These are phyloP conservation scores for Drosophila atripex DNA, from an alignment of 2,888 invertebrate genomes.

Conservation along the genomic window DNA sequence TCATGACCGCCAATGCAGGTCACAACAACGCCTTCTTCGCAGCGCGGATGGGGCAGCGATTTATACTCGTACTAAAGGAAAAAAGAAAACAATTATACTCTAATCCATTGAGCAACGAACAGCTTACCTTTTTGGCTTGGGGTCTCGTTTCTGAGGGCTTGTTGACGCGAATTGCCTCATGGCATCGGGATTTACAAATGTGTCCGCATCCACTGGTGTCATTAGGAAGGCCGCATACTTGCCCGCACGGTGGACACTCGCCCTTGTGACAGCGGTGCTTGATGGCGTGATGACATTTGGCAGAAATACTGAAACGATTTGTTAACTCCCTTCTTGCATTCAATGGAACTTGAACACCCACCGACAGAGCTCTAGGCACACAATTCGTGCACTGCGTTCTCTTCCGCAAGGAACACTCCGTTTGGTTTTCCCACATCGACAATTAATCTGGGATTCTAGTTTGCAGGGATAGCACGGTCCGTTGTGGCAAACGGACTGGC, in stretches of 20 bases:
- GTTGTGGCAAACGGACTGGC: constrained; percentile 90
- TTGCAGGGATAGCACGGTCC: constrained; percentile 93
- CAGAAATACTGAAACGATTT: constrained; percentile 85
- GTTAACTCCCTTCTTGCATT: background rate
- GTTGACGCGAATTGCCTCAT: constrained; percentile 88
- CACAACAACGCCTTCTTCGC: constrained; percentile 88
- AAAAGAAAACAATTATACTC: background rate
- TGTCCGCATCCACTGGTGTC: constrained; percentile 84
- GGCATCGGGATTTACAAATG: constrained; percentile 89
- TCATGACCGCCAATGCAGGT: constrained; percentile 91
- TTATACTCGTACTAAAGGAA: constrained; percentile 83
- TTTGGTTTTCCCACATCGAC: constrained; percentile 91
- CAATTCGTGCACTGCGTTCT: constrained; percentile 89
- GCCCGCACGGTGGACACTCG: constrained; percentile 92
- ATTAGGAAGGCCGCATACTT: constrained; percentile 87
- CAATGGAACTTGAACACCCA: constrained; percentile 60
- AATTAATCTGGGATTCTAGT: constrained; percentile 85
- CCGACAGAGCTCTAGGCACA: constrained; percentile 90
- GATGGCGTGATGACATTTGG: constrained; percentile 94
- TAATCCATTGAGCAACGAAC: rapidly evolving
- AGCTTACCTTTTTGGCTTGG: constrained; percentile 58
- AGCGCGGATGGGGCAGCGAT: constrained; percentile 89
- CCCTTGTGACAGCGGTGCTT: constrained; percentile 93
- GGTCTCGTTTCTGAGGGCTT: constrained; percentile 30
- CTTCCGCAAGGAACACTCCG: constrained; percentile 94